phyloP scores from a whole-genome alignment of 1,140 invertebrate species.

The Lysiphlebus fabarum region DNA sequence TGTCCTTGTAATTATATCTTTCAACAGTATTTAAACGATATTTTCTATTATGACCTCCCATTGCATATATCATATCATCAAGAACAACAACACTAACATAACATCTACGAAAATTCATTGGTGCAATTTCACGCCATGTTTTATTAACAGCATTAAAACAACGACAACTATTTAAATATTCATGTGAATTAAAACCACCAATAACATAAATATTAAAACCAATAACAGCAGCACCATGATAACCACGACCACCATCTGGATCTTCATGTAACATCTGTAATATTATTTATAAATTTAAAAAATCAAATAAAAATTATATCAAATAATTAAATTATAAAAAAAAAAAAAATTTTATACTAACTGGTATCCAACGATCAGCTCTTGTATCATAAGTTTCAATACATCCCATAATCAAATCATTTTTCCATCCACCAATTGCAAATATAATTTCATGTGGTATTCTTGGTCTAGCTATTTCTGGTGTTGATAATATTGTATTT shows the following conservation, averaged over 20 bases:
- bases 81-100: slow-evolving; percentile 67
- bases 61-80: slow-evolving; percentile 68
- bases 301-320: neutral
- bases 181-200: slow-evolving; percentile 63
- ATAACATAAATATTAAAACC: slow-evolving; percentile 67
- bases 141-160: slow-evolving; percentile 65
- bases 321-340: neutral
- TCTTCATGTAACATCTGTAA: slow-evolving; percentile 53
- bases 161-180: slow-evolving; percentile 65
- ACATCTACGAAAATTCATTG: slow-evolving; percentile 64
- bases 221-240: slow-evolving; percentile 70
- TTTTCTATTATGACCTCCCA: slow-evolving; percentile 76
- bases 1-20: slow-evolving; percentile 66
- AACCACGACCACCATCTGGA: slow-evolving; percentile 64
- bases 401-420: slow-evolving; percentile 66
- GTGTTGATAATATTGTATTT: slow-evolving; percentile 61
- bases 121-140: slow-evolving; percentile 62
- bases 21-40: slow-evolving; percentile 72
- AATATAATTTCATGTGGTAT: slow-evolving; percentile 70
- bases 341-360: slow-evolving; percentile 34
- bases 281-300: slow-evolving; percentile 39
- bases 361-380: slow-evolving; percentile 71
- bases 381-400: slow-evolving; percentile 77
- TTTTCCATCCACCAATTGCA: slow-evolving; percentile 75
- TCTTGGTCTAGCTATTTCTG: slow-evolving; percentile 63